Conservation (phyloP, 2,888 invertebrate genomes). For the Ctenicera cuprea region DNA sequence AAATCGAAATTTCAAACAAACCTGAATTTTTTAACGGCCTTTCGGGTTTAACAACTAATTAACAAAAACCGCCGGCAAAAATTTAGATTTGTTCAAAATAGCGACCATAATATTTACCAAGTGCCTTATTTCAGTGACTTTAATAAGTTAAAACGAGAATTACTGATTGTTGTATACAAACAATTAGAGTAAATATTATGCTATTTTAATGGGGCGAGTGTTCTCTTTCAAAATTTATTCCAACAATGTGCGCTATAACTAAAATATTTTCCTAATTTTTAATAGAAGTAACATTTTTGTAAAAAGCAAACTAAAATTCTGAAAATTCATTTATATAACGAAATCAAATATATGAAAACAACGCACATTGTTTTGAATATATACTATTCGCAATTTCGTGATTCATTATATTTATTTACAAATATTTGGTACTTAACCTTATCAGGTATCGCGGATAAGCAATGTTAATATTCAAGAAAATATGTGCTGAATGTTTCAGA, state of each 20-base stretch:
- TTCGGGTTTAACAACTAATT: conserved; percentile 53
- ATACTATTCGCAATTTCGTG: conserved; percentile 19
- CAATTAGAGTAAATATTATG: conserved; percentile 52
- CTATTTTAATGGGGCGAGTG: conserved; percentile 40
- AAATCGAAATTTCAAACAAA: conserved; percentile 62
- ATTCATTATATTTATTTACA: conserved; percentile 62
- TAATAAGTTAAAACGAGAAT: conserved; percentile 43
- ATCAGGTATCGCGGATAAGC: conserved; percentile 63
- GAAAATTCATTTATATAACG: neutral
- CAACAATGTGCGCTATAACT: conserved; percentile 50
- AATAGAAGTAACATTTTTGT: no score
- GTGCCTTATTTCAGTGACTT: conserved; percentile 29
- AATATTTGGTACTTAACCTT: conserved; percentile 64
- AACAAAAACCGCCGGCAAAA: conserved; percentile 57
- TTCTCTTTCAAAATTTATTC: conserved; percentile 10
- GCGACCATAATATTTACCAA: conserved; percentile 61
- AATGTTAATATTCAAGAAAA: conserved; percentile 52
- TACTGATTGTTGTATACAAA: conserved; percentile 45
- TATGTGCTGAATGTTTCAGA: conserved; percentile 18
- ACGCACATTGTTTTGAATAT: conserved; percentile 58
- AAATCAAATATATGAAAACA: conserved; percentile 40
- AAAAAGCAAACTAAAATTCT: no score
- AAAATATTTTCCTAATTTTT: neutral
- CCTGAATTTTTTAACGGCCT: conserved; percentile 52
- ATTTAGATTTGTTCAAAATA: conserved; percentile 60